Conservation (phyloP, 2,113 vertebrate genomes). For the Actenoides lindsayi region DNA sequence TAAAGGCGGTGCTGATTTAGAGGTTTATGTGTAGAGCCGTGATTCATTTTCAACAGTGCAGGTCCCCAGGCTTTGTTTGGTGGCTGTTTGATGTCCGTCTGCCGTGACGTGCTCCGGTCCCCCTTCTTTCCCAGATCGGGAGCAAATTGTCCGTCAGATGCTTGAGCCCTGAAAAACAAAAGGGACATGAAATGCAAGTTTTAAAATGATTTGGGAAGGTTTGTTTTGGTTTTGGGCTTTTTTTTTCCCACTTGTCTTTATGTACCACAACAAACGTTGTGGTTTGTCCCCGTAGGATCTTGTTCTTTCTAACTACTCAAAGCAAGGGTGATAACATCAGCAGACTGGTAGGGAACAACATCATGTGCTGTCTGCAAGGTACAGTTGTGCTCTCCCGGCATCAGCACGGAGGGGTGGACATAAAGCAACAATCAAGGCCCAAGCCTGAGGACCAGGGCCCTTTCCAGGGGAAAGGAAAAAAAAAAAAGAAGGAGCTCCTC, state of each 20-base stretch:
- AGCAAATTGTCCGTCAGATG: not conserved
- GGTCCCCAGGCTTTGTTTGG: not conserved
- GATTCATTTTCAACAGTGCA: not conserved
- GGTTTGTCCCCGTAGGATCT: constrained; percentile 3
- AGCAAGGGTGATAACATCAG: not conserved
- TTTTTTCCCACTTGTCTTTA: not conserved
- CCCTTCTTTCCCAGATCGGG: not conserved
- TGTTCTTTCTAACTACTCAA: not conserved
- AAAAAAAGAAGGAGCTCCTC: not conserved
- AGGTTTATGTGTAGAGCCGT: not conserved
- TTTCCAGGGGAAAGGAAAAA: not conserved
- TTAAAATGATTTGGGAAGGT: not conserved
- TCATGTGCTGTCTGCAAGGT: not conserved
- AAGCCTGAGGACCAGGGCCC: not conserved
- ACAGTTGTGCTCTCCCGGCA: not conserved
- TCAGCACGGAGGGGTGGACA: fast-evolving
- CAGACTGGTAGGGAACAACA: not conserved
- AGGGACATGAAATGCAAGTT: not conserved
- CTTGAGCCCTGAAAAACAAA: not conserved
- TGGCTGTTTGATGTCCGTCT: not conserved
- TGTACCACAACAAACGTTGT: not conserved
- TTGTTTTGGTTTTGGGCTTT: not conserved
- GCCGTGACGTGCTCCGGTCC: not conserved
- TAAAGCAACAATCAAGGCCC: not conserved
- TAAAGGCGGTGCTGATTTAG: not conserved